A percentile compares a stretch with the other conserved stretches of the same genome.
These are phyloP conservation scores for Lagodon rhomboides DNA, from an alignment of 2,797 vertebrate genomes.

Conservation along the genomic window DNA sequence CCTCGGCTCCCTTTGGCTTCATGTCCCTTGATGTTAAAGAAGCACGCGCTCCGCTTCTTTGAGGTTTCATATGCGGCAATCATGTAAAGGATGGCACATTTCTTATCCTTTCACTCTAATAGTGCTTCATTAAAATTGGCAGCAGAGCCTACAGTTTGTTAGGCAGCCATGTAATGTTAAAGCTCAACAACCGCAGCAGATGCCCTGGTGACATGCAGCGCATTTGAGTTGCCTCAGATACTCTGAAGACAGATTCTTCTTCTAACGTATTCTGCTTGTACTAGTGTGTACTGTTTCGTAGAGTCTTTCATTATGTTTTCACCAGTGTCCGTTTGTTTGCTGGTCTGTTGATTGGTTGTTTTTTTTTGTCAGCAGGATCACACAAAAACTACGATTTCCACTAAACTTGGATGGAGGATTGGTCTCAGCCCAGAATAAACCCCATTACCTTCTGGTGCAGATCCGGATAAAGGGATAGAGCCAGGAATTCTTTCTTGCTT, in stretches of 20 bases:
- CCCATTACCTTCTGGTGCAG: too few species aligned
- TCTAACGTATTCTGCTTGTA: neutral
- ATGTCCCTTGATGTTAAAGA: slow-evolving; percentile 62
- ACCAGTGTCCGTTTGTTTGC: too few species aligned
- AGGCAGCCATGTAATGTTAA: slow-evolving; percentile 41
- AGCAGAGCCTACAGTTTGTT: slow-evolving; percentile 32
- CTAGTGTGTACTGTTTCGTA: neutral
- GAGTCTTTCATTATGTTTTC: too few species aligned
- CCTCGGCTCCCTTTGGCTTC: slow-evolving; percentile 49
- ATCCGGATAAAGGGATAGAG: too few species aligned
- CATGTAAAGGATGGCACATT: slow-evolving; percentile 24
- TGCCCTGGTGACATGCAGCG: slow-evolving; percentile 31
- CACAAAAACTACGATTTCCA: too few species aligned
- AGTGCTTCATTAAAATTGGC: slow-evolving; percentile 53
- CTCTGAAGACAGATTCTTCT: slow-evolving; percentile 8
- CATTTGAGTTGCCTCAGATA: slow-evolving; percentile 29
- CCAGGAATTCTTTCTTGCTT: too few species aligned
- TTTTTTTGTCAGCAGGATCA: too few species aligned
- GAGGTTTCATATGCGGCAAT: slow-evolving; percentile 45
- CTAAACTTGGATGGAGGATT: too few species aligned
- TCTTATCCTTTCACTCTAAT: slow-evolving; percentile 39
- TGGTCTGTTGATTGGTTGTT: too few species aligned
- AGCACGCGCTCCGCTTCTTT: slow-evolving; percentile 40
- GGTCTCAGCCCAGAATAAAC: too few species aligned
- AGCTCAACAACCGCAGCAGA: slow-evolving; percentile 46